A percentile compares a stretch with the other conserved stretches of the same genome.
These are phyloP conservation scores for Hemicrepidius hirtus DNA, from an alignment of 2,888 invertebrate genomes.

Conservation along the genomic window DNA sequence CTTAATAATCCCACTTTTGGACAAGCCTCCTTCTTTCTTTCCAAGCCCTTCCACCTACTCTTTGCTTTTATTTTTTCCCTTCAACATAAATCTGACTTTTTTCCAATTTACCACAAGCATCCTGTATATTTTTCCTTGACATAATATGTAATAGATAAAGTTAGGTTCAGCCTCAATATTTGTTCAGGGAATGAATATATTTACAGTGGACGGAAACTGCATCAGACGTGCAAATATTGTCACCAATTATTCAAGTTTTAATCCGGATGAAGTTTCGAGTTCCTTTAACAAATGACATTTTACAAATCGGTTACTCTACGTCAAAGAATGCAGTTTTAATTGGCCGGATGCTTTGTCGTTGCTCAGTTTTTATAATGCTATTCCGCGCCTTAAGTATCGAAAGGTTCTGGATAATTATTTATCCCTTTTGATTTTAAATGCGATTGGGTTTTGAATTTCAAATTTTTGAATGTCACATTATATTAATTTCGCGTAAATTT, in stretches of 20 bases:
- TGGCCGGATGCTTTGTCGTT: slow-evolving; percentile 33
- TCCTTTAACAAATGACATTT: slow-evolving; percentile 18
- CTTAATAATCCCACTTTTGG: too few relatives aligned
- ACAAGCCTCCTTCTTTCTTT: too few relatives aligned
- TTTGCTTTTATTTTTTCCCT: too few relatives aligned
- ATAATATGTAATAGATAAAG: too few relatives aligned
- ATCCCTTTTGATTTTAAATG: background rate
- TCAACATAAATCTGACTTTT: too few relatives aligned
- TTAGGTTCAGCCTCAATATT: background rate
- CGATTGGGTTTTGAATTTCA: slow-evolving; percentile 25
- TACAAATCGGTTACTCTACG: slow-evolving; percentile 30
- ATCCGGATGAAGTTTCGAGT: slow-evolving; percentile 32
- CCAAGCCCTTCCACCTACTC: too few relatives aligned
- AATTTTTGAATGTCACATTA: slow-evolving; percentile 23
- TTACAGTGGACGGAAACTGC: slow-evolving; percentile 29
- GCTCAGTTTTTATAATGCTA: slow-evolving; percentile 23
- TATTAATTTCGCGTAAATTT: background rate
- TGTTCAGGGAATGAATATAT: slow-evolving; percentile 1
- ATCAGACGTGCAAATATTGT: slow-evolving; percentile 30
- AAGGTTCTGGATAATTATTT: slow-evolving; percentile 26
- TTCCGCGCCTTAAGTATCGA: slow-evolving; percentile 10
- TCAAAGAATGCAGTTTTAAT: slow-evolving; percentile 31
- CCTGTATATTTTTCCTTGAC: too few relatives aligned
- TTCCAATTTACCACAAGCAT: too few relatives aligned
- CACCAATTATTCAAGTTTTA: slow-evolving; percentile 30